Conservation (phyloP, 92 coral and sea anemone species). For the Siderastrea radians region DNA sequence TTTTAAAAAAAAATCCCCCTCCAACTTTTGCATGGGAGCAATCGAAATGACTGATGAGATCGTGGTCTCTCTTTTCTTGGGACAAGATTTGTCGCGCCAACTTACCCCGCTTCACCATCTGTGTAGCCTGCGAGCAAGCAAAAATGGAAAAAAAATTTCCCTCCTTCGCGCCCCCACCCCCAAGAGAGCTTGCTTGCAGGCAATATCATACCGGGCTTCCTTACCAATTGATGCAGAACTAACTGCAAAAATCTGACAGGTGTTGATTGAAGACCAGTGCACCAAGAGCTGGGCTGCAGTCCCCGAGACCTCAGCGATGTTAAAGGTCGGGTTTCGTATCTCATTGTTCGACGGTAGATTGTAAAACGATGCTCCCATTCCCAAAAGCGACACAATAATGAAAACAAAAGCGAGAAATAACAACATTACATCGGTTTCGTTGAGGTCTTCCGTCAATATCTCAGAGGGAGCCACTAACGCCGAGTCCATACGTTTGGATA, state of each 20-base stretch:
- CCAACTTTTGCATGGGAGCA: too few species aligned
- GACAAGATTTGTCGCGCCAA: too few species aligned
- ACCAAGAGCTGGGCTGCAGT: constrained; percentile 12
- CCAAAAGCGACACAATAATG: constrained; percentile 20
- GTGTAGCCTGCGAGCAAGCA: too few species aligned
- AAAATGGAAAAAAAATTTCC: too few species aligned
- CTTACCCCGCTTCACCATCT: too few species aligned
- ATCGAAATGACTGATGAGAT: too few species aligned
- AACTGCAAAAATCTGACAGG: constrained; percentile 77
- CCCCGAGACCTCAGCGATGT: background rate
- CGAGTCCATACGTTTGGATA: constrained; percentile 24
- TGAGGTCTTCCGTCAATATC: constrained; percentile 56
- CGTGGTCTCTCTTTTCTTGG: too few species aligned
- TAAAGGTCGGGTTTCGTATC: background rate
- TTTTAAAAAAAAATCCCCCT: too few species aligned
- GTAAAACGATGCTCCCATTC: constrained; percentile 55
- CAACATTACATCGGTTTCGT: constrained; percentile 33
- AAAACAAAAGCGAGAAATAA: constrained; percentile 40
- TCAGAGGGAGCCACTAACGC: constrained; percentile 65
- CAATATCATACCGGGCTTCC: too few species aligned
- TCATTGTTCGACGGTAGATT: background rate
- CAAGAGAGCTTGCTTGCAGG: too few species aligned
- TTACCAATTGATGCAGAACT: constrained; percentile 65
- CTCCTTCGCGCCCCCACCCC: too few species aligned
- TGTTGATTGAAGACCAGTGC: constrained; percentile 77